Evolutionary conservation across 64 coral and sea anemone genomes (phyloP).

Genomic region (Hydrozoanthus tunicans): DNA sequence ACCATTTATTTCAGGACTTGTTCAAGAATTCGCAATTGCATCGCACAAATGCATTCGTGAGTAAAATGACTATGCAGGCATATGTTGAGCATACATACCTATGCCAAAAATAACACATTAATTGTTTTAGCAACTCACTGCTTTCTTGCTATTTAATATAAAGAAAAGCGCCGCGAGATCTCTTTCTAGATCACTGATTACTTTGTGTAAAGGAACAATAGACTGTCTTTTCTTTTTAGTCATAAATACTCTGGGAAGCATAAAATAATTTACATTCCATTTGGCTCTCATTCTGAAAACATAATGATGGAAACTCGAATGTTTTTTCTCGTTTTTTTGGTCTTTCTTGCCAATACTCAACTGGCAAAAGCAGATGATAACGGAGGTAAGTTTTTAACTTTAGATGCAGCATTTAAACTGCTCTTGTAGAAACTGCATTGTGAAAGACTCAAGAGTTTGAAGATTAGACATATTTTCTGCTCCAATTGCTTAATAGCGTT

Average conservation of each 20-base stretch:
- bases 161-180: not conserved
- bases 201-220: constrained; percentile 1
- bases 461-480: not conserved
- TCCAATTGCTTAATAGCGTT: no score
- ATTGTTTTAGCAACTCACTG: no score
- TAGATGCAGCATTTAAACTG: not conserved
- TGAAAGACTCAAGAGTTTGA: not conserved
- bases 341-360: not conserved
- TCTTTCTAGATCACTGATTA: not conserved
- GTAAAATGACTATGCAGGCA: no score
- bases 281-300: not conserved
- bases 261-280: not conserved
- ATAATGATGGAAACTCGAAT: not conserved
- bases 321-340: not conserved
- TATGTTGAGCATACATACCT: no score
- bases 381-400: not conserved
- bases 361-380: not conserved
- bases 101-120: no score
- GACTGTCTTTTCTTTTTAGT: not conserved
- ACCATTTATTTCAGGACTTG: no score
- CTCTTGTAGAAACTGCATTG: not conserved
- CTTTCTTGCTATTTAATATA: not conserved
- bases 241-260: not conserved
- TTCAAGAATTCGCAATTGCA: no score
- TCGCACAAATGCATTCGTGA: no score